Base-by-base conservation (phyloP, 2,113 vertebrate species). In the Pseudorasbora parva region DNA sequence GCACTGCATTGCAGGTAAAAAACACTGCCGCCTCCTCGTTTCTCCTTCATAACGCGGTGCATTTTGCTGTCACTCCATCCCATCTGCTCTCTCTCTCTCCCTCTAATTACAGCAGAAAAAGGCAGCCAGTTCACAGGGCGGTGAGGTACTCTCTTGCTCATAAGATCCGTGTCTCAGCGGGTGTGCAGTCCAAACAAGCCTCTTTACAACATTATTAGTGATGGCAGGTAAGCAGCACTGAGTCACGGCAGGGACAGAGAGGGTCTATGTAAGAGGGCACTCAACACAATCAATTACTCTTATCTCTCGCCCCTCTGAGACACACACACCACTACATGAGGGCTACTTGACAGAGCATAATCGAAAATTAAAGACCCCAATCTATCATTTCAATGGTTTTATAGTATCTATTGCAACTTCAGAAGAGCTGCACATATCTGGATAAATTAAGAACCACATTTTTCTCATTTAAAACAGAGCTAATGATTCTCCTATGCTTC, bases 1-100 rank as follows among this genome's bases (percentile, higher is more conserved):
- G 92, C 94, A 95, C 96, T 96, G 96, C 96, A 97, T 93, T 97
- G 96, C 96, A 97, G 96, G 96, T 96, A 86, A 92, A 93, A 87
- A 87, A 90, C 75, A 88, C 86, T 87, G 64, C 87, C 87, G 66
- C 72, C 81, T 69, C 82, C 72, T 75, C 49, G 87, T 82, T 86
- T 59, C 84, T 83, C 25, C 47, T 86, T 88, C 92, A 92, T 88
- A 92, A 92, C 88, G 1, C 25, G 25, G 5, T 30, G 60, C 9
- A 17, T 33, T 66, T 25, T 68, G 78, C 83, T 73, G 72, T 85
- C 88, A 68, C 79, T 78, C 37, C 51, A 15, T 8, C 12, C 37
- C 71, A 81, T 68, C 33, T 17, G 43, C 27, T 14, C 43, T 17
- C 69, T 68, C 51, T 25, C 66, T 51, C 69, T 68, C 51, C 19